A percentile compares a stretch with the other conserved stretches of the same genome.
Conservation (phyloP, 2,888 invertebrate species). For the Dryobotodes eremita region DNA sequence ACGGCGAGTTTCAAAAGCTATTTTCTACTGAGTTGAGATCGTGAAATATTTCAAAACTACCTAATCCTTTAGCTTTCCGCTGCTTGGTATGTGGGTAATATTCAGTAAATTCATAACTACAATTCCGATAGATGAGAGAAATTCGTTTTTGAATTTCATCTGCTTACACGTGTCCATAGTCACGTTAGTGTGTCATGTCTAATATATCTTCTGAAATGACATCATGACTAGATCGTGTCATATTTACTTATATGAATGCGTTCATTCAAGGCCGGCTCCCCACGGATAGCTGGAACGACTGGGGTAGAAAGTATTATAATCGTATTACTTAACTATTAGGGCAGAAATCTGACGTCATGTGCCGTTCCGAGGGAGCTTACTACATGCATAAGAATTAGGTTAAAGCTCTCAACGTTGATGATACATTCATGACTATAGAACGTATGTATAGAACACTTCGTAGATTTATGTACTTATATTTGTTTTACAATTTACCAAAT, state of each 20-base stretch:
- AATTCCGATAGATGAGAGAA: neutral
- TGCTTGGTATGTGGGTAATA: neutral
- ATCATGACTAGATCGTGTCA: conserved; percentile 74
- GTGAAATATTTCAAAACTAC: conserved; percentile 17
- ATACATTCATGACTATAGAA: neutral
- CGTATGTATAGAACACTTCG: neutral
- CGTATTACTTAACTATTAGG: conserved; percentile 45
- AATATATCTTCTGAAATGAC: conserved; percentile 68
- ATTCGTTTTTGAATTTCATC: conserved; percentile 11
- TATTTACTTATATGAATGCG: conserved; percentile 60
- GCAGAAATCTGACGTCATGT: conserved; percentile 53
- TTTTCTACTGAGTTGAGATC: conserved; percentile 12
- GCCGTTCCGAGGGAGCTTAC: conserved; percentile 28
- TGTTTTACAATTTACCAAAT: conserved; percentile 37
- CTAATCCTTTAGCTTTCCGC: neutral
- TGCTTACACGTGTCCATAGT: conserved; percentile 2
- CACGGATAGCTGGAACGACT: conserved; percentile 13
- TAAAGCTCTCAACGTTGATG: conserved; percentile 18
- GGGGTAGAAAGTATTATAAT: conserved; percentile 44
- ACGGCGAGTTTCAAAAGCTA: conserved; percentile 19
- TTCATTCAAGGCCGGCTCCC: conserved; percentile 51
- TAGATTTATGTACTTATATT: neutral
- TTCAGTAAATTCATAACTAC: neutral
- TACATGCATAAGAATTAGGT: conserved; percentile 45
- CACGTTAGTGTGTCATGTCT: conserved; percentile 54